A percentile compares a stretch with the other conserved stretches of the same genome.
phyloP scores from a whole-genome alignment of 2,797 vertebrate species.

The Psittacula echo region DNA sequence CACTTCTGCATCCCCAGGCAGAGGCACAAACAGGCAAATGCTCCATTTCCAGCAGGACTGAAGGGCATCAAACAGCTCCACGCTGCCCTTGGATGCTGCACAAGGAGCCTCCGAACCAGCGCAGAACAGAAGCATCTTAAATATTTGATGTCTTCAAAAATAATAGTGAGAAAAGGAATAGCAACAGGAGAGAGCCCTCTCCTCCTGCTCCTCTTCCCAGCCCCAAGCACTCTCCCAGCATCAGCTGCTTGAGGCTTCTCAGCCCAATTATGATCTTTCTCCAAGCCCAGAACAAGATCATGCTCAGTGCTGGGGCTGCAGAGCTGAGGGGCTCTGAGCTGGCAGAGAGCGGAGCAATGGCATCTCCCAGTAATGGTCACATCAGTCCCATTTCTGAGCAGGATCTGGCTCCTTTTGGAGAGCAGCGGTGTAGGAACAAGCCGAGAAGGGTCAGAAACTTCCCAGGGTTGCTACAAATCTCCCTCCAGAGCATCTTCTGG shows the following conservation, averaged over 20 bases:
- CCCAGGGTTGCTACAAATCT: not conserved
- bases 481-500: not conserved
- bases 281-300: not conserved
- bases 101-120: not conserved
- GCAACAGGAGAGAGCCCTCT: not conserved
- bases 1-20: not conserved
- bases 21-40: rapidly evolving
- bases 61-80: not conserved
- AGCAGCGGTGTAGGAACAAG: rapidly evolving
- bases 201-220: not conserved
- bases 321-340: not conserved
- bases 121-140: not conserved
- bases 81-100: not conserved
- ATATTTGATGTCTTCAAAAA: conserved; percentile 11
- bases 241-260: not conserved
- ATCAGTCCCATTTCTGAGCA: rapidly evolving
- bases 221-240: not conserved
- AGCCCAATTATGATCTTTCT: not conserved
- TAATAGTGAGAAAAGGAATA: not conserved
- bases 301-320: not conserved
- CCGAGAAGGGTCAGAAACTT: rapidly evolving
- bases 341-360: not conserved
- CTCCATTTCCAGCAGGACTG: not conserved
- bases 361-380: not conserved
- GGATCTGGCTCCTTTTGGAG: rapidly evolving